Evolutionary conservation across 92 coral and sea anemone species (phyloP).

Genomic region (Nematostella vectensis): DNA sequence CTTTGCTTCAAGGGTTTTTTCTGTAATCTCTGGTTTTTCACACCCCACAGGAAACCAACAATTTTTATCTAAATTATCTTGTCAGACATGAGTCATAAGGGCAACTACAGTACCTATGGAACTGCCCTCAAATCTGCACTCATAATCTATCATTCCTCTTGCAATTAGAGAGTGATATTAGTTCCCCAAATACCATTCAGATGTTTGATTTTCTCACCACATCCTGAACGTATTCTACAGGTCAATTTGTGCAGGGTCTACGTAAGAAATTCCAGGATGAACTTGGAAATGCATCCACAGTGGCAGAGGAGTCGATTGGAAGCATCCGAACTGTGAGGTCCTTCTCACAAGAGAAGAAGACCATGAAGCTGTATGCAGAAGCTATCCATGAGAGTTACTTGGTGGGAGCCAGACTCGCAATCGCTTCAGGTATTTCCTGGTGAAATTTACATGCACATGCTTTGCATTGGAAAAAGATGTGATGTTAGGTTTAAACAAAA

Average conservation of each 20-base stretch:
- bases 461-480: neutral
- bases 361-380: slow-evolving; percentile 54
- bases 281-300: slow-evolving; percentile 78
- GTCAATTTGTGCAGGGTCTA: slow-evolving; percentile 58
- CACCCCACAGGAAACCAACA: no score
- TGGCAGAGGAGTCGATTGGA: slow-evolving; percentile 88
- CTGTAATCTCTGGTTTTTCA: no score
- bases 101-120: no score
- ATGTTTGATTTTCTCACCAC: no score
- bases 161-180: no score
- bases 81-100: no score
- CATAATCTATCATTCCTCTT: no score
- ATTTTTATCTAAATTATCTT: no score
- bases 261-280: slow-evolving; percentile 84
- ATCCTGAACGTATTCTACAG: no score
- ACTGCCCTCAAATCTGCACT: no score
- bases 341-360: slow-evolving; percentile 78
- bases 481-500: neutral
- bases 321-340: slow-evolving; percentile 88
- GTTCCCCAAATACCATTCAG: no score
- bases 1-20: no score
- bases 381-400: slow-evolving; percentile 72
- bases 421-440: slow-evolving; percentile 60
- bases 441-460: neutral
- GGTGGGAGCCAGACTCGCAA: slow-evolving; percentile 77